Base-by-base conservation (phyloP, 1,140 invertebrate species). In the Eumaeus atala region DNA sequence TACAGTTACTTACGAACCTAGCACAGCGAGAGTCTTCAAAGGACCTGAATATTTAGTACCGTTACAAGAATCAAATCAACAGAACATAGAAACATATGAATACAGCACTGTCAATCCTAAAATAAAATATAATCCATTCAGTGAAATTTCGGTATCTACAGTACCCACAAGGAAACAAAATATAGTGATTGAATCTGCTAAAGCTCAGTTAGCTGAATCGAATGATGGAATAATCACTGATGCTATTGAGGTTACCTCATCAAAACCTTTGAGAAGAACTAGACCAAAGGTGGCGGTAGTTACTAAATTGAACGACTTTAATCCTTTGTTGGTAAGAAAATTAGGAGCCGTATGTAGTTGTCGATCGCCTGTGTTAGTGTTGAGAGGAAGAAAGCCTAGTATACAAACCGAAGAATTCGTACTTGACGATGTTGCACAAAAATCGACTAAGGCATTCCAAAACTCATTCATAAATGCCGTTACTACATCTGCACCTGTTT, bases 281-380 rank as follows among this genome's bases (percentile, higher is more conserved):
- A 89, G 87, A 61, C 86, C 84, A 3, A 89, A 87, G 59, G 85
- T 89, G 36, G 90, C 90, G 28, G 87, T 92, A 9, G 90, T 92
- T 2, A 90, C 92, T 0, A 91, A 91, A 67, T 88, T 91, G 47
- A 92, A 91, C 52, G 92, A 92, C 61, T 88, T 91, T 37, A 92
- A 92, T 74, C 92, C 93, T 1, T 77, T 93, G 10, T 79, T 93
- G 9, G 85, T 93, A 0, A 89, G 90, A 35, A 94, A 94, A 83
- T 76, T 94, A 9, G 91, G 91, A 1, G 92, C 92, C 7, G 92
- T 93, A 37, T 94, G 93, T 60, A 93, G 91, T 35, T 94, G 93
- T 64, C 90, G 90, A 61, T 91, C 90, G 0, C 92, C 92, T 70
- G 89, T 91, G 0, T 77, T 93, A 28, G 82, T 79, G 18, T 65